Percentiles rank a stretch among this genome's conserved stretches.
phyloP scores from a whole-genome alignment of 2,888 invertebrate species.

The Plagodis dolabraria region DNA sequence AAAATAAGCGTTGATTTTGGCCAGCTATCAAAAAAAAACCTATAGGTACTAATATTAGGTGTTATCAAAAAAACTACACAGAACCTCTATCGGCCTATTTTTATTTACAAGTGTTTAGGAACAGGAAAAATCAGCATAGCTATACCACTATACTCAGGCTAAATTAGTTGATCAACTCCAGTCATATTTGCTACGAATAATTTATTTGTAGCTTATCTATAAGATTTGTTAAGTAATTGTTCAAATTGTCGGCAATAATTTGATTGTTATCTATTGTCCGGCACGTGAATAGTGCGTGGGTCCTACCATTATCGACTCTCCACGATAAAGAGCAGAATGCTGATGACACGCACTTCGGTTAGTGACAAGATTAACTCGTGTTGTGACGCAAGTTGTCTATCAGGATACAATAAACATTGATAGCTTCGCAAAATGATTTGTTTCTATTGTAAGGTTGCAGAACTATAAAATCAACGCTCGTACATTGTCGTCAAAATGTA shows the following conservation, averaged over 20 bases:
- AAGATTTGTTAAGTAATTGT: not conserved
- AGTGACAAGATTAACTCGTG: conserved; percentile 28
- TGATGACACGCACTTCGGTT: conserved; percentile 26
- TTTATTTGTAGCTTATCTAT: not conserved
- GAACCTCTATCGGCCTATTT: no score
- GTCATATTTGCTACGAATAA: no score
- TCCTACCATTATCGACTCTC: conserved; percentile 18
- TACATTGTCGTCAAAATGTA: no score
- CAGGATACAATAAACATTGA: conserved; percentile 26
- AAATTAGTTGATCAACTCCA: no score
- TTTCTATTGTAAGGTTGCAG: not conserved
- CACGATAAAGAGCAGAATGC: conserved; percentile 18
- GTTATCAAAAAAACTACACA: no score
- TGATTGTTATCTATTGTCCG: not conserved
- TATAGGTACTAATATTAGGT: no score
- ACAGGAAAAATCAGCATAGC: no score
- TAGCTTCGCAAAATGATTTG: conserved; percentile 7
- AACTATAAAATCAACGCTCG: no score
- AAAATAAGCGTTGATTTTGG: no score
- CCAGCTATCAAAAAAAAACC: no score
- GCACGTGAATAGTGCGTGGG: conserved; percentile 16
- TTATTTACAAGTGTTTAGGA: no score
- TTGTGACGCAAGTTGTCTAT: conserved; percentile 33
- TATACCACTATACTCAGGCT: no score
- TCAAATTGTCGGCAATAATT: not conserved